Evolutionary conservation across 2,113 vertebrate genomes (phyloP), one percentile per base, ranked within the genome.

Genomic region (Cyanoramphus novaezelandiae): DNA sequence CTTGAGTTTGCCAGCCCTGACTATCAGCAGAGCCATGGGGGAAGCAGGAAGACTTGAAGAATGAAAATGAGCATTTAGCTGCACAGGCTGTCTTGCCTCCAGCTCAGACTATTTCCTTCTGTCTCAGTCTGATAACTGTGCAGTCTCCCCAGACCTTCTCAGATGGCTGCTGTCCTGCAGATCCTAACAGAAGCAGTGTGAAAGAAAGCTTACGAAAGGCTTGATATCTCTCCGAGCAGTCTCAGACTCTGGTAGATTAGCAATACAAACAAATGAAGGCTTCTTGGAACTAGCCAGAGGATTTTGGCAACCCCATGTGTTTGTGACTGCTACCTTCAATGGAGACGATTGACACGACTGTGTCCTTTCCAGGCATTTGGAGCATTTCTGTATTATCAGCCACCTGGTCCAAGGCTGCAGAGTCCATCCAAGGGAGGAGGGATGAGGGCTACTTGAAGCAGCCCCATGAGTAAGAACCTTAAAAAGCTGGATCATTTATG

Each of bases 181-280:
- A 90, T 92, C 87, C 84, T 78, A 93, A 53, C 82, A 96, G 92
- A 53, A 93, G 75, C 85, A 57, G 92, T 35, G 85, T 65, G 35
- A 92, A 91, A 72, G 81, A 52, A 84, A 87, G 78, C 93, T 91
- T 80, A 95, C 70, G 72, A 62, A 92, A 79, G 49, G 23, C 53
- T 92, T 37, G 82, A 31, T 96, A 94, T 97, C 95, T 90, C 63
- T 75, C 35, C 0, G 28, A 87, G 85, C 94, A 95, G 78, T 59
- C 92, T 85, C 93, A 37, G 96, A 35, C 93, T 85, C 90, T 67
- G 91, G 53, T 80, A 96, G 96, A 97, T 96, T 97, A 96, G 94
- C 90, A 97, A 74, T 87, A 60, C 78, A 96, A 97, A 97, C 90
- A 97, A 95, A 89, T 0, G 35, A 91, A 95, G 75, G 67, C 17